Evolutionary conservation across 2,113 vertebrate species (phyloP), one percentile per base, ranked within the genome.

Genomic region (Oriolus oriolus): DNA sequence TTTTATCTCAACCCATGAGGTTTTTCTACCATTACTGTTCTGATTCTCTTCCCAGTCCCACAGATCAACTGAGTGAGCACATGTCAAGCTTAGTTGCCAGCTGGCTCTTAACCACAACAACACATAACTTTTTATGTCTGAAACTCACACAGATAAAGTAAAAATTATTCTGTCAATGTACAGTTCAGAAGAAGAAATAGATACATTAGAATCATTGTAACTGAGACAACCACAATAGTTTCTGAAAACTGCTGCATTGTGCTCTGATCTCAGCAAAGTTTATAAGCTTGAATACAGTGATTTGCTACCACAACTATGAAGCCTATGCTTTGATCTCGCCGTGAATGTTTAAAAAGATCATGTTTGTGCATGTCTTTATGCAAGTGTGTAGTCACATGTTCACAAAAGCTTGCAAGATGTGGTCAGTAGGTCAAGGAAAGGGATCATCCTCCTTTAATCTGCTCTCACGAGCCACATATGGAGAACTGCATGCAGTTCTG

Each of bases 391-490:
- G 39, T 30, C 41, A 59, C 4, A 14, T 2, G 17, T 53, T 59
- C 50, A 59, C 31, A 81, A 65, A 91, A 78, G 26, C 18, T 82
- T 26, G 16, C 15, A 59, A 57, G 50, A 47, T 30, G 21, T 9
- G 21, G n/a, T 14, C 12, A 82, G 24, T 2, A 81, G 35, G 49
- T 44, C 24, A 85, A 60, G 39, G 33, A 18, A 87, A 81, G 17
- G 5, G 54, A 85, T 35, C 1, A 1, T 14, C 3, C 16, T 21
- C 16, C 61, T 66, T 45, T 75, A 23, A 33, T 35, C 9, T 3
- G 8, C 4, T 42, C 20, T 60, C 3, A 5, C 0, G 0, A 59
- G 19, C 13, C 18, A 7, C 15, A 47, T 7, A 27, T 31, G 28
- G 16, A 69, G 28, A 50, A 27, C 14, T 33, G 9, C 7, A 39